Evolutionary conservation across 1,140 invertebrate species (phyloP).

Genomic region (Penaeus vannamei): DNA sequence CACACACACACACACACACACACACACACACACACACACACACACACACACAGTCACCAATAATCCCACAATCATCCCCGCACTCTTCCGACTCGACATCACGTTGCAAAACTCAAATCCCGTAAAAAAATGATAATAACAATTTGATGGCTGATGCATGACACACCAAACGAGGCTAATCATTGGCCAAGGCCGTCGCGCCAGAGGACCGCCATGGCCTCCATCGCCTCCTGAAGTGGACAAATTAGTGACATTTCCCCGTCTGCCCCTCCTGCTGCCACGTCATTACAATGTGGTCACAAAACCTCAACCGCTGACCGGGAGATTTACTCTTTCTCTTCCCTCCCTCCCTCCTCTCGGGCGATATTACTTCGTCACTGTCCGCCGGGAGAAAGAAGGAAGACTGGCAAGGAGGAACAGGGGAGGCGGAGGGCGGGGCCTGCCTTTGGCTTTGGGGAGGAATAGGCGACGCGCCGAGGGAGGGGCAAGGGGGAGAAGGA

Average conservation of each 20-base stretch:
- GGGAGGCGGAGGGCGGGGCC: not conserved
- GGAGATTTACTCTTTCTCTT: conserved; percentile 43
- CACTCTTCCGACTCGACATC: no score
- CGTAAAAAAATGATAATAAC: no score
- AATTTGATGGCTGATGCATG: no score
- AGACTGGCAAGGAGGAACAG: conserved; percentile 1
- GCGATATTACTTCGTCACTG: conserved; percentile 57
- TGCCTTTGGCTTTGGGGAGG: not conserved
- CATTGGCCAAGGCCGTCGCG: no score
- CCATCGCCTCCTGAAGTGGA: conserved; percentile 40
- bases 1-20: no score
- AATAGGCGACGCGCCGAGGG: not conserved
- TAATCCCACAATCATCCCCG: no score
- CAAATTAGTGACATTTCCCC: conserved; percentile 59
- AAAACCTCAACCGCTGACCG: conserved; percentile 54
- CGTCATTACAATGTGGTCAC: conserved; percentile 63
- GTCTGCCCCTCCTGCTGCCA: conserved; percentile 51
- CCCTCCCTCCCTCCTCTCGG: conserved; percentile 24
- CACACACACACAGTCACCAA: no score
- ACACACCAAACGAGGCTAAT: no score
- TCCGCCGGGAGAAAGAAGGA: conserved; percentile 22
- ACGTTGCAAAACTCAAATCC: no score
- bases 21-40: no score
- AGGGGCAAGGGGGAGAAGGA: not conserved
- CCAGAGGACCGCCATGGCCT: no score